Evolutionary conservation across 2,113 vertebrate species (phyloP).

Genomic region (Sus scrofa): T2T-Sscrofa CM000816.6:6258001-6258500

Average conservation of each 20-base stretch:
- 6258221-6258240: neutral
- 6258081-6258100: neutral
- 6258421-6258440: fast-evolving
- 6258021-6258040: neutral
- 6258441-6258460: fast-evolving
- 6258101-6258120: neutral
- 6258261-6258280: neutral
- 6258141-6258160: neutral
- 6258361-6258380: neutral
- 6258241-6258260: fast-evolving
- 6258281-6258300: neutral
- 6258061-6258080: neutral
- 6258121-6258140: neutral
- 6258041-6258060: neutral
- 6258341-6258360: neutral
- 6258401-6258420: fast-evolving
- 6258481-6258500: neutral
- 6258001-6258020: neutral
- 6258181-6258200: neutral
- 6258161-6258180: neutral
- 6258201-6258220: neutral
- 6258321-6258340: fast-evolving
- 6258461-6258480: fast-evolving
- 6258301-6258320: too few species aligned
- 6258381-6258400: fast-evolving